These are phyloP conservation scores for Agelas oroides DNA, from an alignment of 37 sponge, comb jelly and placozoan species.

Conservation along the genomic window DNA sequence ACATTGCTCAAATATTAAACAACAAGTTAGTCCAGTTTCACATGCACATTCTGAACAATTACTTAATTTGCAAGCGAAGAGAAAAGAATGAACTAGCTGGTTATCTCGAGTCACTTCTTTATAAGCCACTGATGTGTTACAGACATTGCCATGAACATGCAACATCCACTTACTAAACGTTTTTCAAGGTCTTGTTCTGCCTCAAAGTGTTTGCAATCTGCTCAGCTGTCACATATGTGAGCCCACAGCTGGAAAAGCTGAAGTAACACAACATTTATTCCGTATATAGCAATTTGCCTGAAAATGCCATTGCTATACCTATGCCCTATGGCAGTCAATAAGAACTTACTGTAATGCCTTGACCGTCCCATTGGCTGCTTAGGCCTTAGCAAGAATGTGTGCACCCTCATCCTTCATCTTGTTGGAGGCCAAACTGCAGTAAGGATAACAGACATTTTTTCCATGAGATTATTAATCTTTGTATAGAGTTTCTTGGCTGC, in stretches of 20 bases:
- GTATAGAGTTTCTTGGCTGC: neutral
- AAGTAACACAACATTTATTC: neutral
- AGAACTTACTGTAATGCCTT: conserved; percentile 8
- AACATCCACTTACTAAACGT: conserved; percentile 1
- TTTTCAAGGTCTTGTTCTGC: conserved; percentile 1
- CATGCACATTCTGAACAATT: no score
- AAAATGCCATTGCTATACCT: neutral
- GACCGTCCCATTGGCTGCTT: conserved; percentile 6
- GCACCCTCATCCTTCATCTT: conserved; percentile 14
- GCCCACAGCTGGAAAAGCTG: conserved; percentile 21
- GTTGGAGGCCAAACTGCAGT: conserved; percentile 7
- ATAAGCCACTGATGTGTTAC: no score
- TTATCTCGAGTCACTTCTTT: no score
- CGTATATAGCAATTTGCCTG: neutral
- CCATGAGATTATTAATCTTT: no score
- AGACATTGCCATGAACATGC: no score
- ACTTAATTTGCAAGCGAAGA: no score
- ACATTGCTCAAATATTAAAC: neutral
- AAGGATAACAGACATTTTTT: no score
- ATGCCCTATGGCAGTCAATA: neutral
- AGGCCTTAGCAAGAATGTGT: neutral
- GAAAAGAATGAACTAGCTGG: no score
- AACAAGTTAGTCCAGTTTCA: no score
- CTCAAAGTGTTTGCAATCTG: neutral
- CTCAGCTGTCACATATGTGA: neutral